These are phyloP conservation scores for Alectura lathami DNA, from an alignment of 2,113 vertebrate genomes.

Conservation along the genomic window DNA sequence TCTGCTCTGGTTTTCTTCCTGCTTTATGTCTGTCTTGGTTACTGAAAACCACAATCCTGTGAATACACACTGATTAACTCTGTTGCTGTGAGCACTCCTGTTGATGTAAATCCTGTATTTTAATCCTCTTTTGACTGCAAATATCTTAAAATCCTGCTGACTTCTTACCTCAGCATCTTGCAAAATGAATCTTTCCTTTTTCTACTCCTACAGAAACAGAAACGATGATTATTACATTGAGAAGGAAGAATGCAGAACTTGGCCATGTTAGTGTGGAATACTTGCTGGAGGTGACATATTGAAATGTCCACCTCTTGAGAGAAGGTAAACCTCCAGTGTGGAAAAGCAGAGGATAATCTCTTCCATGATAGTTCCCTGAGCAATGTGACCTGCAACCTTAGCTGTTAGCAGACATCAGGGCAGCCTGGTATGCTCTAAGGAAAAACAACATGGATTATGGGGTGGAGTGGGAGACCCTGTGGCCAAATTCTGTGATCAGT, in stretches of 20 bases:
- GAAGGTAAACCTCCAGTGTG: no score
- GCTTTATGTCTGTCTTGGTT: neutral
- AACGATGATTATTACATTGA: neutral
- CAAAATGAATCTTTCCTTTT: neutral
- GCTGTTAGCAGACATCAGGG: no score
- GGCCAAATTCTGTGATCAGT: no score
- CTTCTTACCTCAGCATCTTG: neutral
- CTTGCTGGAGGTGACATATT: no score
- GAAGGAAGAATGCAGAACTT: neutral
- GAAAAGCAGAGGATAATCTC: no score
- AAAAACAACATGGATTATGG: no score
- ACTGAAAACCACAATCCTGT: neutral
- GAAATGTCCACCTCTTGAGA: no score
- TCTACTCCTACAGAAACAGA: neutral
- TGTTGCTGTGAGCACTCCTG: neutral
- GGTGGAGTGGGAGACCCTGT: no score
- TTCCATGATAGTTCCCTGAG: no score
- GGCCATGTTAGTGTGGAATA: no score
- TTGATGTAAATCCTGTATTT: neutral
- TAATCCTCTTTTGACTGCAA: neutral
- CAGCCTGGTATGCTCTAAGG: no score
- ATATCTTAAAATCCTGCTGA: neutral
- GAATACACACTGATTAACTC: neutral
- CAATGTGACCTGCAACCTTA: no score
- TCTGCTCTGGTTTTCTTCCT: neutral